Conservation (phyloP, 2,113 vertebrate species). For the Cololabis saira region DNA sequence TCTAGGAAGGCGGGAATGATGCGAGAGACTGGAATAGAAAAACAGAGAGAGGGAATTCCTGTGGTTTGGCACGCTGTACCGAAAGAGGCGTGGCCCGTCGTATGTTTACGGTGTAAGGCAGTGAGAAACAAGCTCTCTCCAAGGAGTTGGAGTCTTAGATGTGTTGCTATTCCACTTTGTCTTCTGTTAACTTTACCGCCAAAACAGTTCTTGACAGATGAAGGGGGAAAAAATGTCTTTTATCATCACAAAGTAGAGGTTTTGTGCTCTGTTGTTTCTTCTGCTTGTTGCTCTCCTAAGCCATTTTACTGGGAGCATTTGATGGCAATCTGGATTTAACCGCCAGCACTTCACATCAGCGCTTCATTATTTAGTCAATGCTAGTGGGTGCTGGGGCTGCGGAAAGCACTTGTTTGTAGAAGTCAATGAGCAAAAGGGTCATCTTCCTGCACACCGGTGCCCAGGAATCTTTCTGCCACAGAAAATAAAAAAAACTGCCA, state of each 20-base stretch:
- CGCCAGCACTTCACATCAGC: constrained; percentile 55
- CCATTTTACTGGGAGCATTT: constrained; percentile 48
- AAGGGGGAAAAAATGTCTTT: constrained; percentile 27
- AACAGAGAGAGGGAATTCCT: constrained; percentile 79
- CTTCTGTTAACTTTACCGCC: constrained; percentile 32
- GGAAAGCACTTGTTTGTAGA: constrained; percentile 44
- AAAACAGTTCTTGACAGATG: constrained; percentile 38
- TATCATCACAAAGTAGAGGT: constrained; percentile 1
- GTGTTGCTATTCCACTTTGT: constrained; percentile 52
- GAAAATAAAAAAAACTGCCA: constrained; percentile 26
- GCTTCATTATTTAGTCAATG: constrained; percentile 49
- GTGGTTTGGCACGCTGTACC: constrained; percentile 76
- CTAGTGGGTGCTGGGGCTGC: constrained; percentile 29
- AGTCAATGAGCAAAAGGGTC: constrained; percentile 39
- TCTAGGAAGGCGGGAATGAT: constrained; percentile 76
- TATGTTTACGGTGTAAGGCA: constrained; percentile 75
- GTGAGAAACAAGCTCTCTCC: constrained; percentile 75
- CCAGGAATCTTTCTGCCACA: constrained; percentile 25
- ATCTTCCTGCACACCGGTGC: constrained; percentile 30
- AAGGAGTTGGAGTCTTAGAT: constrained; percentile 58
- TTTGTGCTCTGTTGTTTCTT: not conserved
- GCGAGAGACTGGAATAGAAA: constrained; percentile 73
- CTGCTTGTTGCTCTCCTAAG: constrained; percentile 27
- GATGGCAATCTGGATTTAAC: constrained; percentile 50
- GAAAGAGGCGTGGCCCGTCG: constrained; percentile 75